Evolutionary conservation across 2,888 invertebrate species (phyloP), one percentile per base, ranked within the genome.

Genomic region (Melinaea menophilus): DNA sequence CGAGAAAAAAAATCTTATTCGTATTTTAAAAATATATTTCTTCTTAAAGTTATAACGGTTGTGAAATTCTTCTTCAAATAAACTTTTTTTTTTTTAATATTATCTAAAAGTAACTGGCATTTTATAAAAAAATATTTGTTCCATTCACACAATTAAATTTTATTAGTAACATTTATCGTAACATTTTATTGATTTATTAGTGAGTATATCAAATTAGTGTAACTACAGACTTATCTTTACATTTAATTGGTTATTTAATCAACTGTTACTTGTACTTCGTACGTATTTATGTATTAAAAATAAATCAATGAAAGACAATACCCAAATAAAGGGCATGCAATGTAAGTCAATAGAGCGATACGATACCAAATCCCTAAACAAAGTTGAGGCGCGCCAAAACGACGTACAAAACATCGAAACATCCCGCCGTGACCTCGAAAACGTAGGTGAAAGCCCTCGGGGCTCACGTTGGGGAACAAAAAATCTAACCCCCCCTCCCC

Each of bases 381-480:
- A 80, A 80, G 80, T 78, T 76, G 74, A 75, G 75, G 73, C 78
- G 77, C 77, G 79, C 78, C 77, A 79, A 82, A 82, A 80, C 72
- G 75, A 75, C 76, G 76, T 81, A 85, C 85, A 85, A 83, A 86
- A 85, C 84, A 84, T 84, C 84, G 82, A 83, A 87, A 84, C 83
- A 84, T 84, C 82, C 82, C 80, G 84, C 86, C 87, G 88, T 90
- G 90, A 90, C 90, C 90, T 89, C 88, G 88, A 90, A 88, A 90
- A 88, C 88, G 89, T 89, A 89, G 89, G 90, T 88, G 88, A 89
- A 89, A 86, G 88, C 89, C 89, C 89, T 86, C 88, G 82, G 86
- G 82, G 84, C 82, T 84, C 84, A 86, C 86, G 88, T 86, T 84
- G 86, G 88, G 89, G 86, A 86, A 84, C 87, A 89, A 90, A 90